Evolutionary conservation across 23 tunicate genomes (phyloP), one percentile per base, ranked within the genome.

Genomic region (Diplosoma virens): DNA sequence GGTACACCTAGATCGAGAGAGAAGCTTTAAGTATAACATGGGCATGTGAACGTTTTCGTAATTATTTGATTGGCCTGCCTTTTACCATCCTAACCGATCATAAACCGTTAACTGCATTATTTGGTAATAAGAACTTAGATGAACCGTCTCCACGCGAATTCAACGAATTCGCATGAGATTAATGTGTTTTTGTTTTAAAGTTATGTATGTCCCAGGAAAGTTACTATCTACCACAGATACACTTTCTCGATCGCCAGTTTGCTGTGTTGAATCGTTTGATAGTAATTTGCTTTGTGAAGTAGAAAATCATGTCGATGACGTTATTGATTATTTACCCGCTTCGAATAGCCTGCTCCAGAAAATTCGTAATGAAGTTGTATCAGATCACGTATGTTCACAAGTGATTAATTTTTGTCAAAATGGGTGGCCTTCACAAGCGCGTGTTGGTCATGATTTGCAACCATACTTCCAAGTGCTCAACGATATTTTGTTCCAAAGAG

Each of bases 1-100:
- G 66, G 23, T 70, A 70, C 66, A 66, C 76, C 17, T 66, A 70
- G 23, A 70, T 70, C 23, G 66, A 70, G 23, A 70, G 20, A 20
- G 24, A 55, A 20, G 63, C 63, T 11, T 55, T 55, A 55, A 25
- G 24, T 14, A 20, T 55, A 4, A 55, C 20, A 14, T 55, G 21
- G 63, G 63, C 63, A 4, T 55, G 63, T 20, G 20, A 55, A 55
- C 24, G 63, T 11, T 55, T 55, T 55, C 63, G 63, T 55, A 20
- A 16, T 11, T 55, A 55, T 20, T 55, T 55, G 63, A 55, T 55
- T 16, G 63, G 63, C 17, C 63, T 55, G 17, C 4, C 63, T 6
- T 55, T 55, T 55, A 20, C 24, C 4, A 20, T 20, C 4, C 63
- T 14, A 20, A 55, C n/a, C n/a, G 63, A 55, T 25, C 63, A 55